A percentile compares a stretch with the other conserved stretches of the same genome.
These are phyloP conservation scores for Omphaloscelis lunosa DNA, from an alignment of 2,888 invertebrate genomes.

Conservation along the genomic window DNA sequence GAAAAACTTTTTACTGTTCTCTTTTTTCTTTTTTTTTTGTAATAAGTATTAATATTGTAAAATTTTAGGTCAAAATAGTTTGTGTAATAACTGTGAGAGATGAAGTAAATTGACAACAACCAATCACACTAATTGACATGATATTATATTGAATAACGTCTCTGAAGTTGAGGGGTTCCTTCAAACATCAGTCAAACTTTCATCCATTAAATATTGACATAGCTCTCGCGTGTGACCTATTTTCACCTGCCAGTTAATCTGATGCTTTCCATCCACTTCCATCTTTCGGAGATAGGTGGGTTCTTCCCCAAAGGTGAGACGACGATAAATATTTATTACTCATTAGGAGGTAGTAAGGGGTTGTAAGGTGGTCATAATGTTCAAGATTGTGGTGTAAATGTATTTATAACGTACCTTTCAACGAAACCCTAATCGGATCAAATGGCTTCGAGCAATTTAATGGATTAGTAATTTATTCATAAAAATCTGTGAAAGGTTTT, in stretches of 20 bases:
- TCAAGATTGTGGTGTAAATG: slow-evolving; percentile 69
- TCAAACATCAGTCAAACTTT: slow-evolving; percentile 21
- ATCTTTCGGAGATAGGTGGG: slow-evolving; percentile 28
- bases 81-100: background rate
- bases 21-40: too few relatives aligned
- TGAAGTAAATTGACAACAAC: background rate
- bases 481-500: slow-evolving; percentile 42
- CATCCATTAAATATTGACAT: slow-evolving; percentile 40
- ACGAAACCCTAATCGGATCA: slow-evolving; percentile 68
- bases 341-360: slow-evolving; percentile 67
- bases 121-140: background rate
- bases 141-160: slow-evolving; percentile 28
- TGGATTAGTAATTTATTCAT: slow-evolving; percentile 62
- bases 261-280: slow-evolving; percentile 27
- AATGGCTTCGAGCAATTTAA: slow-evolving; percentile 59
- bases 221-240: slow-evolving; percentile 38
- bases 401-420: slow-evolving; percentile 70
- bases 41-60: too few relatives aligned
- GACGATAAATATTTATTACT: slow-evolving; percentile 77
- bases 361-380: slow-evolving; percentile 49
- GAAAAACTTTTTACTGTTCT: too few relatives aligned
- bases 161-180: background rate
- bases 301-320: slow-evolving; percentile 33
- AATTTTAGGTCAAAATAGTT: background rate
- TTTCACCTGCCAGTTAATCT: slow-evolving; percentile 34